Evolutionary conservation across 1,140 invertebrate genomes (phyloP), one percentile per base, ranked within the genome.

Genomic region (Eueides isabella): DNA sequence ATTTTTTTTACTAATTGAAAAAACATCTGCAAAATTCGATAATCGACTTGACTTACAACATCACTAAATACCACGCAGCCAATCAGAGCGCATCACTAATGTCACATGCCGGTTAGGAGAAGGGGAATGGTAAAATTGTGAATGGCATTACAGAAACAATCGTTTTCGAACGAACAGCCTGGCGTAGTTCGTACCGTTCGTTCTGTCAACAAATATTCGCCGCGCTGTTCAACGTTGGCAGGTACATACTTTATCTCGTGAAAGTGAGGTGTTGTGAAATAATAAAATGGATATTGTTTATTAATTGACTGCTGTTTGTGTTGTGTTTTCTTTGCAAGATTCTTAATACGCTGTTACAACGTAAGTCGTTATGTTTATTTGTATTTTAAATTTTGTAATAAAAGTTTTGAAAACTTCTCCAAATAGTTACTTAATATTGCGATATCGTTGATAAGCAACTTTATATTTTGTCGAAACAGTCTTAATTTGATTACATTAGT

Each of bases 201-300:
- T 70, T 75, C 41, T 75, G 74, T 75, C 74, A 75, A 71, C 69
- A 80, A 72, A 76, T 67, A 61, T 75, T 75, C 73, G 71, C 71
- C 73, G 73, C 71, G 71, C 73, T 64, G 70, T 78, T 33, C 62
- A 44, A 72, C 68, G 74, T 75, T 75, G 74, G 65, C 67, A 80
- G 44, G 33, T 55, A 65, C 14, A 72, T 71, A 71, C 68, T 76
- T 74, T 70, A 77, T 64, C 73, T 82, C 74, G 80, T 82, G 80
- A 78, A 82, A 82, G 80, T 82, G 80, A 76, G 70, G 80, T 82
- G 80, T 76, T 80, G 72, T 80, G 78, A 74, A 76, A 68, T 73
- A 70, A 65, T 80, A 82, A 82, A 80, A 82, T 82, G 80, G 72
- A 78, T 82, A 76, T 80, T 82, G 63, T 71, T 71, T 66, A 78